Base-by-base conservation (phyloP, 2,888 invertebrate species). In the Drosophila meridionalis region DNA sequence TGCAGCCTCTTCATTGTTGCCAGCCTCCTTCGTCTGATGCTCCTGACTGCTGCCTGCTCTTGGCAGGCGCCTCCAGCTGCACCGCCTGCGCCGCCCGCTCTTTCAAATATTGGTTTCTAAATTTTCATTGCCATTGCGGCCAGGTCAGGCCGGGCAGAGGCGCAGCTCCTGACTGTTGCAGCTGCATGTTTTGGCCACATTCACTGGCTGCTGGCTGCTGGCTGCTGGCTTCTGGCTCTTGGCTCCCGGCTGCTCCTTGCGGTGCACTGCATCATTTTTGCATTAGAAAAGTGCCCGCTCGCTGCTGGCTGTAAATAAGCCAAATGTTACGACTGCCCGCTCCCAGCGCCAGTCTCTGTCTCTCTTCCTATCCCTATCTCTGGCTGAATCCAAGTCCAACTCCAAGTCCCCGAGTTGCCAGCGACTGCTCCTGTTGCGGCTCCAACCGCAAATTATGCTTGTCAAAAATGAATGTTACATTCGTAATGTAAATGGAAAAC, bases 381-480 rank as follows among this genome's bases (percentile, higher is more conserved):
- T 57, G 55, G 12, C 61, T 65, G 59, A 62, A 43, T 77, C 83
- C 87, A 80, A 73, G 50, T 72, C 86, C 87, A 80, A 73, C 43
- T 77, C 77, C 88, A 80, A 76, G 50, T 71, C 34, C 58, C 58
- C 68, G 79, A 64, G 76, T 55, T 67, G 47, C 43, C 47, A 60
- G 28, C 26, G 45, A 42, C 32, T 48, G 58, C 30, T 62, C 52
- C 64, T 73, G 63, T 71, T 65, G 65, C 78, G 64, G 67, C 59
- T 71, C 82, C 72, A 58, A 77, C 85, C 85, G 90, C 90, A 85
- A 85, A 85, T 85, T 89, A 85, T 85, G 90, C 85, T 83, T 85
- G 85, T 85, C 90, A 89, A 85, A 85, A 85, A 88, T 89, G 83
- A 85, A 89, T 89, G 85, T 80, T 87, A 88, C 88, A 85, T 85